Evolutionary conservation across 2,888 invertebrate genomes (phyloP), one percentile per base, ranked within the genome.

Genomic region (Tipula lateralis): DNA sequence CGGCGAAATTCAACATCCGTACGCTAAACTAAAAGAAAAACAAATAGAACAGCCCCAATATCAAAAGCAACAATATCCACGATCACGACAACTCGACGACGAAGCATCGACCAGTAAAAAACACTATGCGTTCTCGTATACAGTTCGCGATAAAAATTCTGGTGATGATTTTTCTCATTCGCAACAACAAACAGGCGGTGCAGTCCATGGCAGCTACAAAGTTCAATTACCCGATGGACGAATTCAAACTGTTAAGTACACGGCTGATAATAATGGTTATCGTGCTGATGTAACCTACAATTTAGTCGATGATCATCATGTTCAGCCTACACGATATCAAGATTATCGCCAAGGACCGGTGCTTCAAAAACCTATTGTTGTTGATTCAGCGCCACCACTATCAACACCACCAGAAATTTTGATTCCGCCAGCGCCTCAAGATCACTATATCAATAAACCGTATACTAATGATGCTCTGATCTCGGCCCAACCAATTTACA

Each of bases 101-200:
- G 44, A 83, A 13, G 7, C 30, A 1, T 50, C 44, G 12, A 30
- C 84, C 16, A 44, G 29, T 50, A 85, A 85, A 30, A 90, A 91
- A 85, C 91, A 93, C 88, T 94, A 94, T 90, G 93, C 93, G 0
- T 94, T 94, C 88, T 92, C 93, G 0, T 94, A 94, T 88, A 91
- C 91, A 83, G 94, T 94, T 1, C 92, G 92, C 86, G 93, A 93
- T 87, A 91, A 91, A 19, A 89, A 91, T 85, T 93, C 92, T 0
- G 94, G 94, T 0, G 93, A 94, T 85, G 93, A 94, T 87, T 94
- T 93, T 89, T 94, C 94, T 0, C 94, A 94, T 87, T 91, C 91
- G 1, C 86, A 86, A 80, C 91, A 92, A 7, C 92, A 93, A 87
- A 92, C 91, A 86, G 92, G 93, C 2, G 91, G 92, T 19, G 92